phyloP scores from a whole-genome alignment of 2,888 invertebrate species.

The Chirona hameri region DNA sequence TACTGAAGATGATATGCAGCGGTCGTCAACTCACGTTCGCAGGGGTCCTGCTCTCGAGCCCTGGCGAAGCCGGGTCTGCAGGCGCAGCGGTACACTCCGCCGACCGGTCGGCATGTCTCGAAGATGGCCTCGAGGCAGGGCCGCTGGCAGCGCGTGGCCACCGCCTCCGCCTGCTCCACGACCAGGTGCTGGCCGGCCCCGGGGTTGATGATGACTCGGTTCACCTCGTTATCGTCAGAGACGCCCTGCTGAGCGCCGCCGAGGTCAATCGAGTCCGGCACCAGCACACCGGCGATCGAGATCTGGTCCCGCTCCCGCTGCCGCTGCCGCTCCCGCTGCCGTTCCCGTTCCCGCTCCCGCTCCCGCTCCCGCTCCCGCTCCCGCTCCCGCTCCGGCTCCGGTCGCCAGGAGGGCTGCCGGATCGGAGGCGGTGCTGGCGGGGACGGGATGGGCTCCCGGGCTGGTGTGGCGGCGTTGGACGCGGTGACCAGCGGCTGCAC shows the following conservation, averaged over 20 bases:
- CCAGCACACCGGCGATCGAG: background rate
- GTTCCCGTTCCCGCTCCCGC: background rate
- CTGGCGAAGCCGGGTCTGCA: slow-evolving; percentile 43
- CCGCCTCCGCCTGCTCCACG: slow-evolving; percentile 35
- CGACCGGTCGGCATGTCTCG: slow-evolving; percentile 41
- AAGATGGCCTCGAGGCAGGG: slow-evolving; percentile 42
- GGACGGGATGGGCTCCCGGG: slow-evolving; percentile 28
- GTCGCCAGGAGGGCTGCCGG: background rate
- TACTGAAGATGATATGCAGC: no score
- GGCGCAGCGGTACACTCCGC: slow-evolving; percentile 41
- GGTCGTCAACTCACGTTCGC: slow-evolving; percentile 41
- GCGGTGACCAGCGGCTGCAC: slow-evolving; percentile 34
- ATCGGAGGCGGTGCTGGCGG: background rate
- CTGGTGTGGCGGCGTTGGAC: slow-evolving; percentile 30
- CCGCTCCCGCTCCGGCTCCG: background rate
- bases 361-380: background rate
- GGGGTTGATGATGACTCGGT: slow-evolving; percentile 37
- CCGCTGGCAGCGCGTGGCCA: slow-evolving; percentile 39
- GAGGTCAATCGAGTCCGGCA: background rate
- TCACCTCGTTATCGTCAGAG: slow-evolving; percentile 39
- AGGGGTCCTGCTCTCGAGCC: slow-evolving; percentile 40
- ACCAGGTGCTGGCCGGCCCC: slow-evolving; percentile 37
- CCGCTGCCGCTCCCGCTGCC: background rate
- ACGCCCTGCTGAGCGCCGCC: slow-evolving; percentile 2
- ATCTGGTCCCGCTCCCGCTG: background rate